Evolutionary conservation across 2,888 invertebrate genomes (phyloP).

Genomic region (Dioctria rufipes): DNA sequence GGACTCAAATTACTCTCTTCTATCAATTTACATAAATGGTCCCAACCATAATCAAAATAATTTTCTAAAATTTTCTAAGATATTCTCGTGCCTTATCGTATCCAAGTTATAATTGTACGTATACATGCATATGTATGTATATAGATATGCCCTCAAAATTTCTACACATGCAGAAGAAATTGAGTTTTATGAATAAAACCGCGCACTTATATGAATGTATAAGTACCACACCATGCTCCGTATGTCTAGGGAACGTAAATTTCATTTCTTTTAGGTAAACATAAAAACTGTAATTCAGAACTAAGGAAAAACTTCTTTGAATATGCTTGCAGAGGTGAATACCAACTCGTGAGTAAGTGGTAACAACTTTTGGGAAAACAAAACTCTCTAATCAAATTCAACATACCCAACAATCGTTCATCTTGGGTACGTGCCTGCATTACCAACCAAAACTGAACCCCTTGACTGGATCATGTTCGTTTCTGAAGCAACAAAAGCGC

Average conservation of each 20-base stretch:
- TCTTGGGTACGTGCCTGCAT: slow-evolving; percentile 53
- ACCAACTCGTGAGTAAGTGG: slow-evolving; percentile 47
- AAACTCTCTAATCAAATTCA: slow-evolving; percentile 55
- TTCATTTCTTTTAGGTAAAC: slow-evolving; percentile 29
- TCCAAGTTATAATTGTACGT: background rate
- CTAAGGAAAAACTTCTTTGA: slow-evolving; percentile 29
- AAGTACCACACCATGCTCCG: background rate
- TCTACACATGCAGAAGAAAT: background rate
- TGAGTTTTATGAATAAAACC: background rate
- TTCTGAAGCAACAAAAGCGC: background rate
- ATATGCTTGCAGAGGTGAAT: slow-evolving; percentile 43
- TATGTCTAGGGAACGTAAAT: slow-evolving; percentile 26
- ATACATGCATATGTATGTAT: no score
- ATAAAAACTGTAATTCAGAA: slow-evolving; percentile 37
- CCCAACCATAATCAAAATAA: slow-evolving; percentile 21
- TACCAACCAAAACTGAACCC: slow-evolving; percentile 29
- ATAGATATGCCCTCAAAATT: no score
- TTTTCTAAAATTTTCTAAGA: background rate
- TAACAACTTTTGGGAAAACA: slow-evolving; percentile 55
- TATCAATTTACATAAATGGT: background rate
- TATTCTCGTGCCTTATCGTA: slow-evolving; percentile 16
- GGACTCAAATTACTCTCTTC: no score
- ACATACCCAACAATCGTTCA: slow-evolving; percentile 54
- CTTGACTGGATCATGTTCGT: slow-evolving; percentile 25
- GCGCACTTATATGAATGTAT: background rate